These are phyloP conservation scores for Phrynosoma platyrhinos DNA, from an alignment of 2,113 vertebrate species.

Conservation along the genomic window DNA sequence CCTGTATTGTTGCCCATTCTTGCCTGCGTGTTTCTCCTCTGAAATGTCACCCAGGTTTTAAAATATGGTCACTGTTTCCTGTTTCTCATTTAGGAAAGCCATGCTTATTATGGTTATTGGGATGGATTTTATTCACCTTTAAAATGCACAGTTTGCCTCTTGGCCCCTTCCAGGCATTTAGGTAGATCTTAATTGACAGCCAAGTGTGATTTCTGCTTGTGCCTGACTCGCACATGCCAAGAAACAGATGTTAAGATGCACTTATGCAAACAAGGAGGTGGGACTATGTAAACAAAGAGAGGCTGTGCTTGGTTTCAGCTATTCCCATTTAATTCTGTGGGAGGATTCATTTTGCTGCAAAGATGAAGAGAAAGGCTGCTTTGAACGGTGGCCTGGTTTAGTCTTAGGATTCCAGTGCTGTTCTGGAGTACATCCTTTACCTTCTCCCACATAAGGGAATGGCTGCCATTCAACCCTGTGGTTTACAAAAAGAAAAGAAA, in stretches of 20 bases:
- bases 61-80: too few relatives aligned
- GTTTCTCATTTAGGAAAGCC: too few relatives aligned
- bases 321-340: background rate
- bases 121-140: too few relatives aligned
- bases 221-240: too few relatives aligned
- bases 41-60: too few relatives aligned
- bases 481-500: background rate
- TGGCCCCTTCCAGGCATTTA: background rate
- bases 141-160: background rate
- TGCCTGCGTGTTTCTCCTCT: too few relatives aligned
- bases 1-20: too few relatives aligned
- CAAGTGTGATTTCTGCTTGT: background rate
- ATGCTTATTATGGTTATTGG: too few relatives aligned
- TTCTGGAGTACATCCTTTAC: background rate
- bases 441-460: background rate
- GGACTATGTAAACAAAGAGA: background rate
- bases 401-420: background rate
- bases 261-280: background rate
- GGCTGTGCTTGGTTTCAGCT: background rate
- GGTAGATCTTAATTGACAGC: background rate
- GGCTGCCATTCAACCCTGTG: background rate
- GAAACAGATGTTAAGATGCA: background rate
- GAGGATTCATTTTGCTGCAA: too few relatives aligned
- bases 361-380: background rate
- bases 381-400: background rate